Evolutionary conservation across 2,888 invertebrate species (phyloP).

Genomic region (Amorpha juglandis): DNA sequence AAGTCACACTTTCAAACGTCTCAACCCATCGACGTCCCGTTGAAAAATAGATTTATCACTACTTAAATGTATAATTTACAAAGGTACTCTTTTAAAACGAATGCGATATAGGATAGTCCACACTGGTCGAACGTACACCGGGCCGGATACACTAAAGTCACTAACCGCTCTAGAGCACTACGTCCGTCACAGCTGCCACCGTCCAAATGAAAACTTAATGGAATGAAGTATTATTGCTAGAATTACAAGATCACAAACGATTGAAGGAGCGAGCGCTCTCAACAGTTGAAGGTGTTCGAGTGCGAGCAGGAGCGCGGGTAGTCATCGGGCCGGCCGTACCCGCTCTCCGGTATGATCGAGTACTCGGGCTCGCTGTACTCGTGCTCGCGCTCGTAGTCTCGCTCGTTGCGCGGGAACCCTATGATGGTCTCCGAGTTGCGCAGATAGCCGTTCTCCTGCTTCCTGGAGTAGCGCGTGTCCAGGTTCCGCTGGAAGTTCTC

Average conservation of each 20-base stretch:
- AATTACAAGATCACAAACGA: slow-evolving; percentile 83
- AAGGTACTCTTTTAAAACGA: slow-evolving; percentile 79
- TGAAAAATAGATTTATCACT: slow-evolving; percentile 83
- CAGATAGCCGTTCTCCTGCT: slow-evolving; percentile 81
- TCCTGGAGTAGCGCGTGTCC: slow-evolving; percentile 77
- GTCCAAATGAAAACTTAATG: slow-evolving; percentile 78
- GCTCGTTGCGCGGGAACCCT: slow-evolving; percentile 70
- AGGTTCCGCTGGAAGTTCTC: slow-evolving; percentile 81
- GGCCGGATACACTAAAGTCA: slow-evolving; percentile 67
- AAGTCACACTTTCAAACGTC: slow-evolving; percentile 79
- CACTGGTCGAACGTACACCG: slow-evolving; percentile 67
- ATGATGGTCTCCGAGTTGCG: slow-evolving; percentile 76
- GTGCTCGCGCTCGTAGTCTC: slow-evolving; percentile 61
- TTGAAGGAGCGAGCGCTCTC: slow-evolving; percentile 65
- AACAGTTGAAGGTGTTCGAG: slow-evolving; percentile 83
- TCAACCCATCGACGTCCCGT: slow-evolving; percentile 60
- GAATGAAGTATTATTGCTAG: slow-evolving; percentile 85
- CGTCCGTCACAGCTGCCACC: slow-evolving; percentile 66
- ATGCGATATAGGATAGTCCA: slow-evolving; percentile 73
- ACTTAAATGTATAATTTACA: slow-evolving; percentile 83
- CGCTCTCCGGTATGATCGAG: slow-evolving; percentile 77
- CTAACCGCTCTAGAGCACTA: slow-evolving; percentile 81
- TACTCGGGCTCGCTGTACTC: slow-evolving; percentile 81
- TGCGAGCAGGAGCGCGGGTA: slow-evolving; percentile 75
- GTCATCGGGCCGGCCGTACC: slow-evolving; percentile 63